Percentiles rank a stretch among this genome's conserved stretches.
phyloP scores from a whole-genome alignment of 2,113 vertebrate genomes.

The Rhynchopsitta pachyrhyncha region DNA sequence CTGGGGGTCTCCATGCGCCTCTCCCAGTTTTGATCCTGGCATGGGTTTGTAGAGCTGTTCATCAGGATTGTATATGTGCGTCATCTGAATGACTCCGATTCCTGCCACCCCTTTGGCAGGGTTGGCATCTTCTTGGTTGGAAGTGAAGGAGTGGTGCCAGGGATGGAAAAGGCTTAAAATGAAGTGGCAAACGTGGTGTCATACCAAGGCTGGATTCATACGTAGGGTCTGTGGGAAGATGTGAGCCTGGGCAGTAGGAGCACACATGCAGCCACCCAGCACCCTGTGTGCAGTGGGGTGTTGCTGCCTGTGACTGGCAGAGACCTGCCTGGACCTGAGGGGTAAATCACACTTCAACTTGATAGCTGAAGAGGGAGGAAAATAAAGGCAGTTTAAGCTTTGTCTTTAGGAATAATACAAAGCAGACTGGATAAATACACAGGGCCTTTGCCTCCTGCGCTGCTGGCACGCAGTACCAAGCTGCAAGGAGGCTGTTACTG shows the following conservation, averaged over 20 bases:
- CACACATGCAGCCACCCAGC: not conserved
- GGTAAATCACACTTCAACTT: not conserved
- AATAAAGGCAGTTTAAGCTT: not conserved
- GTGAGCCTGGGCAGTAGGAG: rapidly evolving
- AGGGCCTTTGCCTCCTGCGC: not conserved
- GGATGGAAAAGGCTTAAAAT: not conserved
- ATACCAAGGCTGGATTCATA: not conserved
- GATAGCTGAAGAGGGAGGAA: not conserved
- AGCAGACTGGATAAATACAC: not conserved
- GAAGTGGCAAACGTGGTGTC: not conserved
- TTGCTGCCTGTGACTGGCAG: not conserved
- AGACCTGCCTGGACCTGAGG: not conserved
- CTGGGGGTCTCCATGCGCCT: rapidly evolving
- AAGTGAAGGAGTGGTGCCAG: not conserved
- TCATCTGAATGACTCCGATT: not conserved
- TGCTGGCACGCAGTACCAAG: not conserved
- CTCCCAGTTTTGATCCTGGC: too few species aligned
- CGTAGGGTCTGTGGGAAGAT: rapidly evolving
- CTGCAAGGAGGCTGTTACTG: not conserved
- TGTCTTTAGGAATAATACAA: not conserved
- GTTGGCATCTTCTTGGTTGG: not conserved
- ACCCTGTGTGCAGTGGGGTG: not conserved
- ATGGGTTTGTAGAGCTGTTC: not conserved
- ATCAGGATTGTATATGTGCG: not conserved
- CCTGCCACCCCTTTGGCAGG: not conserved